These are phyloP conservation scores for Abrostola tripartita DNA, from an alignment of 2,888 invertebrate species.

Conservation along the genomic window DNA sequence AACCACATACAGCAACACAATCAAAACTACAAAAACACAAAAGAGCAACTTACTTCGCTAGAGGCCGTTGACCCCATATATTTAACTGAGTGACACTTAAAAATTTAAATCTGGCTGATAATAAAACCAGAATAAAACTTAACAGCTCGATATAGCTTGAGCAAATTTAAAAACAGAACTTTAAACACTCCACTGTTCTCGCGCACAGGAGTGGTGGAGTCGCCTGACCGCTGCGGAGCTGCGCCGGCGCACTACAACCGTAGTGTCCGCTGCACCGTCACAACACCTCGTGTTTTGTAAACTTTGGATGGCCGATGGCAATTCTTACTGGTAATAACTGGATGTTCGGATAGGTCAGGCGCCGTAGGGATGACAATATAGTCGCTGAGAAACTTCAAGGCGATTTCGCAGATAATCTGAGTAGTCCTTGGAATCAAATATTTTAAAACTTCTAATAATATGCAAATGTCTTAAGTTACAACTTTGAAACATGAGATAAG, in stretches of 20 bases:
- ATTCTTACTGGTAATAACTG: slow-evolving; percentile 60
- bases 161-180: slow-evolving; percentile 21
- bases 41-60: slow-evolving; percentile 66
- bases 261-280: slow-evolving; percentile 42
- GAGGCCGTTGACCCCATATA: slow-evolving; percentile 77
- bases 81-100: slow-evolving; percentile 58
- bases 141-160: slow-evolving; percentile 13
- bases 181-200: slow-evolving; percentile 29
- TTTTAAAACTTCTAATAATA: no score
- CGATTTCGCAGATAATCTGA: not conserved
- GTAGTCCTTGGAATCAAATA: not conserved
- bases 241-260: slow-evolving; percentile 58
- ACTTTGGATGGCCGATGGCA: slow-evolving; percentile 56
- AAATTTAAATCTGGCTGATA: slow-evolving; percentile 45
- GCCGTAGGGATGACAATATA: slow-evolving; percentile 52
- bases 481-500: no score
- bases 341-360: slow-evolving; percentile 53
- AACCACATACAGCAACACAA: slow-evolving; percentile 4
- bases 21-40: slow-evolving; percentile 12
- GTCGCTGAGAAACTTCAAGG: not conserved
- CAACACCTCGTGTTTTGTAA: slow-evolving; percentile 73
- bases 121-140: slow-evolving; percentile 33
- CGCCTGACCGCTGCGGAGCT: slow-evolving; percentile 54
- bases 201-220: slow-evolving; percentile 34
- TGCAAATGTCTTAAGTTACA: no score